These are phyloP conservation scores for Leptopilina drosophilae DNA, from an alignment of 2,888 invertebrate species.

Conservation along the genomic window DNA sequence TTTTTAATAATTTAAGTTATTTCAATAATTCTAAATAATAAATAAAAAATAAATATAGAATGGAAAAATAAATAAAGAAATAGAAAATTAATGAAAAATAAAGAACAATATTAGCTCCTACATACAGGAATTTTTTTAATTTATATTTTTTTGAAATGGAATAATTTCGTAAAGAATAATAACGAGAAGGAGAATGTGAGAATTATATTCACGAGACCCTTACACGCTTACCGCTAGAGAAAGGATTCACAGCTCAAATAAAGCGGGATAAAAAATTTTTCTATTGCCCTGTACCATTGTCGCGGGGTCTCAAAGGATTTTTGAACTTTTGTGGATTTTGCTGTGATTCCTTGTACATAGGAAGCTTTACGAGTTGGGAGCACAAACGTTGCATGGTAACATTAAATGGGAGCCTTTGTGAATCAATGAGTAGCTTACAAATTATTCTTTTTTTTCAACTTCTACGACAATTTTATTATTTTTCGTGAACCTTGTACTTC, in stretches of 20 bases:
- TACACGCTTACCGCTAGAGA: not conserved
- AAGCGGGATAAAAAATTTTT: not conserved
- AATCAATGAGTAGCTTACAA: constrained; percentile 66
- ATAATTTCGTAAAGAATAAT: too few relatives aligned
- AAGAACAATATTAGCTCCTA: too few relatives aligned
- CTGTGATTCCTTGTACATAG: constrained; percentile 26
- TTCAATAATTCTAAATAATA: too few relatives aligned
- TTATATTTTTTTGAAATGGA: too few relatives aligned
- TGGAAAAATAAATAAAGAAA: too few relatives aligned
- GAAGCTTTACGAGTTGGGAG: constrained; percentile 69
- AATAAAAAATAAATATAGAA: too few relatives aligned
- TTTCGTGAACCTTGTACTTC: too few relatives aligned
- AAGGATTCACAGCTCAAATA: constrained; percentile 11
- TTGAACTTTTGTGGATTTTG: not conserved
- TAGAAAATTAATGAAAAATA: too few relatives aligned
- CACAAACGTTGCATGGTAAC: constrained; percentile 68
- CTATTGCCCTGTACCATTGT: not conserved
- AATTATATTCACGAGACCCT: not conserved
- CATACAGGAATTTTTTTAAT: too few relatives aligned
- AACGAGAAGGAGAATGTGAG: too few relatives aligned
- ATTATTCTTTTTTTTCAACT: constrained; percentile 23
- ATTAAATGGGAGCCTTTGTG: constrained; percentile 68
- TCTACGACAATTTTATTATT: constrained; percentile 18
- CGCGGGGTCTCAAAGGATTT: constrained; percentile 2
- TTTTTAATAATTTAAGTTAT: too few relatives aligned